Base-by-base conservation (phyloP, 2,797 vertebrate genomes). In the Chaetophractus vellerosus region DNA sequence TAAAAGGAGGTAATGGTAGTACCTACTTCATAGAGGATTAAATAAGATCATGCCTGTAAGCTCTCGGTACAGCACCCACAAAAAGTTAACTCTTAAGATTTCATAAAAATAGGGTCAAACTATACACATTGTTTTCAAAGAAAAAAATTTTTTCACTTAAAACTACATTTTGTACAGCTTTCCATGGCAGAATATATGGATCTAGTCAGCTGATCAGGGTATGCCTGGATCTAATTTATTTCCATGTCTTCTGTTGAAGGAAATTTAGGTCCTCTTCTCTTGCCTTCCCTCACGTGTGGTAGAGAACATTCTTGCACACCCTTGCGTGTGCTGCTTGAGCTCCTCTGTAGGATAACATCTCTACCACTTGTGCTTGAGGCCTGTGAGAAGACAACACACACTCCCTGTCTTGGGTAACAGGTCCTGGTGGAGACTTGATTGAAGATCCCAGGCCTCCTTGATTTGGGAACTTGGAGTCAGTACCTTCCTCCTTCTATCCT, bases 211-310 rank as follows among this genome's bases (percentile, higher is more conserved):
- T 33, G 12, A 14, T 69, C 50, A 64, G 63, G 31, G 31, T 21
- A 15, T 0, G 2, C 26, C 57, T n/a, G 7, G 41, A 23, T 66
- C 18, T 14, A 11, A 28, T 81, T 61, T 66, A 10, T 66, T 74
- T 26, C 68, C 23, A 61, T 21, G 33, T 28, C 36, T 91, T 69
- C 55, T 57, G 24, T 16, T 79, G 76, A 64, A 79, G 76, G 24
- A 69, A 57, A 28, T 12, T n/a, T 59, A 74, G 41, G 9, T 21
- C 18, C 28, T 31, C 12, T 11, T 11, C 4, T 2, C n/a, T 24
- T 24, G 24, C 11, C 7, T 72, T 38, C 31, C 19, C 8, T 72
- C 26, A 9, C 1, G 18, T 4, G 5, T 0, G 1, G 48, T 2
- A 2, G 57, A 48, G 75, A 33, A 28, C 15, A 14, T 18, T 31